A percentile compares a stretch with the other conserved stretches of the same genome.
Conservation (phyloP, 2,888 invertebrate genomes). For the Habroteleia sp. region DNA sequence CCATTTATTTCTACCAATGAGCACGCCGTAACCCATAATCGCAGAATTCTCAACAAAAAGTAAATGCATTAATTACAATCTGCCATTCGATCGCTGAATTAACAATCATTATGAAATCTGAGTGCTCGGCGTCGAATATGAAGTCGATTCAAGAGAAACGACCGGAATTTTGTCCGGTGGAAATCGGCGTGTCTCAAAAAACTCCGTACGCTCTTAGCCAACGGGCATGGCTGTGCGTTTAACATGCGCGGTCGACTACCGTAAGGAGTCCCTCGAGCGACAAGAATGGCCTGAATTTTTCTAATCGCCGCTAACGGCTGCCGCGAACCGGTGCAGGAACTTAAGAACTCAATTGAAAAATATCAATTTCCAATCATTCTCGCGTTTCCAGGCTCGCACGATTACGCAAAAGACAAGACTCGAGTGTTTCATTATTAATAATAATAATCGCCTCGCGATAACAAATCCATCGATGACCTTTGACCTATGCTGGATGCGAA, state of each 20-base stretch:
- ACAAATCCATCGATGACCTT: too few species aligned
- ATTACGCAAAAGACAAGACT: too few species aligned
- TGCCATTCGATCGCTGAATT: conserved; percentile 3
- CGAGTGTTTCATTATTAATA: too few species aligned
- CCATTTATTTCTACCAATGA: too few species aligned
- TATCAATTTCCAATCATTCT: conserved; percentile 17
- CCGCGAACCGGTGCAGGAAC: conserved; percentile 42
- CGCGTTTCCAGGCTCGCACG: too few species aligned
- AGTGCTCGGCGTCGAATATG: conserved; percentile 21
- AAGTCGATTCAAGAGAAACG: conserved; percentile 35
- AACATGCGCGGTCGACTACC: conserved; percentile 37
- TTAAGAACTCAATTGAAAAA: conserved; percentile 42
- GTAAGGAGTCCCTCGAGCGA: conserved; percentile 61
- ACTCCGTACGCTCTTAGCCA: conserved; percentile 13
- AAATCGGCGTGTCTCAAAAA: conserved; percentile 14
- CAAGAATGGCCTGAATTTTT: conserved; percentile 63
- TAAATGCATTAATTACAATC: conserved; percentile 29
- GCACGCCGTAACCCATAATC: too few species aligned
- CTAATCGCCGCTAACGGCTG: conserved; percentile 53
- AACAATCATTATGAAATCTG: conserved; percentile 17
- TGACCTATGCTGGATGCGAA: too few species aligned
- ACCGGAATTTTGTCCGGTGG: neutral
- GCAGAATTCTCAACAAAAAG: conserved; percentile 27
- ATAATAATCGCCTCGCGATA: too few species aligned
- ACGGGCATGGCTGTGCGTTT: conserved; percentile 8